Base-by-base conservation (phyloP, 1,140 invertebrate species). In the Cheumatopsyche charites region DNA sequence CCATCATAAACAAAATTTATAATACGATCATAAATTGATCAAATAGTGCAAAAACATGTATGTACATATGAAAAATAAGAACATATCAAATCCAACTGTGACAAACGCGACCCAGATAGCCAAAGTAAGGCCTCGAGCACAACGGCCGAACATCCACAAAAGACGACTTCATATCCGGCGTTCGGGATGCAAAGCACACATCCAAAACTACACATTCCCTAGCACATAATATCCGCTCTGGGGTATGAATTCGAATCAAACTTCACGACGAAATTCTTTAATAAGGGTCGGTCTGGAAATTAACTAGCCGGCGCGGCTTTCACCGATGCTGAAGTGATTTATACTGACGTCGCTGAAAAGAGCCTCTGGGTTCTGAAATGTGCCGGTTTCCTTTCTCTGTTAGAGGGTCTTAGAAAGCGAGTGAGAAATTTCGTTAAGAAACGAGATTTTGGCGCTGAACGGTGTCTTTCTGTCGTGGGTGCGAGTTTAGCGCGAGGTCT, bases 291-390 rank as follows among this genome's bases (percentile, higher is more conserved):
- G 17, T 1, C 4, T 4, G 11, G 19, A n/a, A 58, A 58, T 58
- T 58, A 58, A 58, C 55, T 26, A 4, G 19, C 17, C 55, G 55
- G 13, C 55, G 21, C 19, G 17, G 55, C 55, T 58, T 58, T 58
- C 13, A 58, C 21, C 21, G 55, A 58, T 25, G 55, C 55, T 58
- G 55, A 58, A 58, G 23, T 58, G 55, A 58, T 58, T 58, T 58
- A 58, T 58, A 58, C 23, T 23, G 21, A 21, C 55, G 7, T 19
- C 55, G n/a, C 11, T 47, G 43, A 47, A n/a, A 12, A 15, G 12
- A 47, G 15, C 43, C 15, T 4, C 43, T 36, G 13, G 43, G n/a
- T n/a, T 36, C 43, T 47, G 43, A 47, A 47, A 47, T 3, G 11
- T 4, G 2, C 13, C 4, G 2, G 43, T 4, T 4, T 3, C 29